phyloP scores from a whole-genome alignment of 2,113 vertebrate genomes.

The Aythya baeri region DNA sequence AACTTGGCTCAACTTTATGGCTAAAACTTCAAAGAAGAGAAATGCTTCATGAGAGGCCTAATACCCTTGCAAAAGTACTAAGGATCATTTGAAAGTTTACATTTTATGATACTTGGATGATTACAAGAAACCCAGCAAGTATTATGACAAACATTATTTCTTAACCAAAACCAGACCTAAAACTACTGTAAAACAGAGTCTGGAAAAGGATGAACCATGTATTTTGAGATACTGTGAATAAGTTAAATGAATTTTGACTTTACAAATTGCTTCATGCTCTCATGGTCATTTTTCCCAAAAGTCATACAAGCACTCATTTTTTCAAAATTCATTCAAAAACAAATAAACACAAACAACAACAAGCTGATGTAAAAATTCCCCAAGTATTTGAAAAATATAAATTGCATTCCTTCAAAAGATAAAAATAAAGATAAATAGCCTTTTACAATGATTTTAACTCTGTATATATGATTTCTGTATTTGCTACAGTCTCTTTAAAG shows the following conservation, averaged over 20 bases:
- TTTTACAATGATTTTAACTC: background rate
- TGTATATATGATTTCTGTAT: background rate
- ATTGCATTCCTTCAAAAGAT: background rate
- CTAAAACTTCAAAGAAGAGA: slow-evolving; percentile 66
- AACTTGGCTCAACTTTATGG: slow-evolving; percentile 57
- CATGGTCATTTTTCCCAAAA: background rate
- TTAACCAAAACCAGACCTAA: slow-evolving; percentile 31
- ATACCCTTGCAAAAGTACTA: slow-evolving; percentile 66
- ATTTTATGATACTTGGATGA: slow-evolving; percentile 70
- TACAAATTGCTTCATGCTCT: background rate
- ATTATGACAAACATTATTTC: slow-evolving; percentile 64
- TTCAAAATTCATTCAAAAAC: background rate
- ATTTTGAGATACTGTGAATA: background rate
- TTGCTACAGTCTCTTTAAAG: background rate
- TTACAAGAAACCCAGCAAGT: slow-evolving; percentile 63
- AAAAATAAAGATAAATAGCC: too few relatives aligned
- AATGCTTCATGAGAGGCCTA: slow-evolving; percentile 61
- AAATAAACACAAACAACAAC: too few relatives aligned
- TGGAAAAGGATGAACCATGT: background rate
- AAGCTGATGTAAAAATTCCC: background rate
- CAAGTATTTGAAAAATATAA: background rate
- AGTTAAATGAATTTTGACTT: background rate
- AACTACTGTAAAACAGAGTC: background rate
- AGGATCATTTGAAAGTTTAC: slow-evolving; percentile 69
- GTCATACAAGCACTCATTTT: background rate